phyloP scores from a whole-genome alignment of 92 coral and sea anemone genomes.

The Chrysogorgia sp. region DNA sequence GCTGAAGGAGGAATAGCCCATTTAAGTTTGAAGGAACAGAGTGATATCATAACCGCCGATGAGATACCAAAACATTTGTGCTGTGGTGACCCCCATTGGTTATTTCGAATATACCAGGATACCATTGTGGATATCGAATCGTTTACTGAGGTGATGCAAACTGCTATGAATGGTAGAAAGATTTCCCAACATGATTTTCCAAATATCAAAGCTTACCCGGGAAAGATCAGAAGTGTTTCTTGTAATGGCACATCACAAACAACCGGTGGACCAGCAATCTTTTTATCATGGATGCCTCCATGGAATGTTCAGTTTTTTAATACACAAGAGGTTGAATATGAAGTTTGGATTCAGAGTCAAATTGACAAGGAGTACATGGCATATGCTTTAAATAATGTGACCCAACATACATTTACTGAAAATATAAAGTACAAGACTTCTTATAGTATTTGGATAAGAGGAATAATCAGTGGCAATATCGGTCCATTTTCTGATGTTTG shows the following conservation, averaged over 20 bases:
- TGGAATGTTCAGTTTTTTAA: constrained; percentile 63
- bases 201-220: constrained; percentile 57
- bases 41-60: constrained; percentile 48
- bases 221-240: constrained; percentile 73
- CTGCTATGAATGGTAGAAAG: constrained; percentile 46
- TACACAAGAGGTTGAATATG: constrained; percentile 48
- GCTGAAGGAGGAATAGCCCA: constrained; percentile 89
- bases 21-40: constrained; percentile 68
- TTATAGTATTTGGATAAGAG: constrained; percentile 83
- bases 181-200: neutral
- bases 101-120: constrained; percentile 94
- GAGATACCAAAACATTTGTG: constrained; percentile 83
- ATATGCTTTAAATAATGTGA: constrained; percentile 58
- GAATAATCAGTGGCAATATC: constrained; percentile 50
- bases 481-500: constrained; percentile 79
- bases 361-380: constrained; percentile 70
- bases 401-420: constrained; percentile 71
- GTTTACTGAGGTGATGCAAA: constrained; percentile 56
- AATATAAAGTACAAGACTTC: constrained; percentile 57
- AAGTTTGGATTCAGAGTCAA: constrained; percentile 88
- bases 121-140: constrained; percentile 77
- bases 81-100: constrained; percentile 86
- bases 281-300: constrained; percentile 80
- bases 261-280: constrained; percentile 52
- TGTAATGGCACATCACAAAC: constrained; percentile 45